These are phyloP conservation scores for Rhimphoctona megacephalus DNA, from an alignment of 2,888 invertebrate species.

Conservation along the genomic window DNA sequence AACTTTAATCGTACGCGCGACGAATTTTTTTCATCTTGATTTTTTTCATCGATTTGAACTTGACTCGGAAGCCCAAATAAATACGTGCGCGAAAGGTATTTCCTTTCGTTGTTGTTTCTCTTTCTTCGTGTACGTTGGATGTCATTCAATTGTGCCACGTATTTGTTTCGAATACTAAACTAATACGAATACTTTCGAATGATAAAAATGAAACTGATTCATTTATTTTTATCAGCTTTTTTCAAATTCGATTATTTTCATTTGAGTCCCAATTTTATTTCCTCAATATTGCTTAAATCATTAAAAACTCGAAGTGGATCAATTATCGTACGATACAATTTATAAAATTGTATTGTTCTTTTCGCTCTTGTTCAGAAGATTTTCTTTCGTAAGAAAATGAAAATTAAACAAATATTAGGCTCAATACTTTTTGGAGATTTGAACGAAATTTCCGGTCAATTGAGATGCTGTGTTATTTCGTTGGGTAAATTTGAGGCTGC, in stretches of 20 bases:
- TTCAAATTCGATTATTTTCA: no score
- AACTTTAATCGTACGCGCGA: background rate
- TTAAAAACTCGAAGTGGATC: no score
- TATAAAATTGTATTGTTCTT: no score
- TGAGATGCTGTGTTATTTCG: background rate
- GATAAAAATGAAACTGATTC: background rate
- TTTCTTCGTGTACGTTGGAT: background rate
- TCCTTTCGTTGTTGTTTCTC: slow-evolving; percentile 9
- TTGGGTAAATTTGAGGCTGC: background rate
- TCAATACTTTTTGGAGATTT: no score
- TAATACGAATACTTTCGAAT: no score
- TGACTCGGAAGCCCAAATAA: slow-evolving; percentile 69
- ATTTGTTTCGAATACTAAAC: slow-evolving; percentile 47
- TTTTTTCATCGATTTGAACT: slow-evolving; percentile 58
- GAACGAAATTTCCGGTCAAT: no score
- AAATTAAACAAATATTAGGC: no score
- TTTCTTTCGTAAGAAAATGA: no score
- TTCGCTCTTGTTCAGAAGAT: no score
- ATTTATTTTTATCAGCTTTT: background rate
- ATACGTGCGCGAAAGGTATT: slow-evolving; percentile 37
- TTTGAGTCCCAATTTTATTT: no score
- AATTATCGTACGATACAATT: no score
- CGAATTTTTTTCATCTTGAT: background rate
- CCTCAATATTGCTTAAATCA: no score
- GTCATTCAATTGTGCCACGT: slow-evolving; percentile 28